Conservation (phyloP, 2,888 invertebrate species). For the Xestoiulus laeticollis region DNA sequence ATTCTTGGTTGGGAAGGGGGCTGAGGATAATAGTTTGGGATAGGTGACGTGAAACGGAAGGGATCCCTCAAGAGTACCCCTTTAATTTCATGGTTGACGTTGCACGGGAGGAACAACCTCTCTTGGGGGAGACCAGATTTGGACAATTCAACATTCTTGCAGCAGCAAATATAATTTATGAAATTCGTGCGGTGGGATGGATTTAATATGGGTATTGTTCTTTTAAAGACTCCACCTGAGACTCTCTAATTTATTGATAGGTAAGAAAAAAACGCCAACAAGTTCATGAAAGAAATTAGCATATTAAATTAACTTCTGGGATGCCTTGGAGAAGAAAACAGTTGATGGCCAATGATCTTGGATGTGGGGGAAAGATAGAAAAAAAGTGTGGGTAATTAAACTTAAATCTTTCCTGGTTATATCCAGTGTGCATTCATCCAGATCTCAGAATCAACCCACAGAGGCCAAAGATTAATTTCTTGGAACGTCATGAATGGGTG, state of each 20-base stretch:
- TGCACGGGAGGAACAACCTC: constrained; percentile 37
- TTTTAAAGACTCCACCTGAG: constrained; percentile 16
- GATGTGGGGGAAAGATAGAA: not conserved
- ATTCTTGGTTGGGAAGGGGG: not conserved
- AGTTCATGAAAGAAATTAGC: constrained; percentile 25
- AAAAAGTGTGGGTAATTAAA: constrained; percentile 22
- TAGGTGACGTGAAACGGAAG: constrained; percentile 37
- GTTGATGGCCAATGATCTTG: not conserved
- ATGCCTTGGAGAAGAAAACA: constrained; percentile 21
- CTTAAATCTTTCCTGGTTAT: not conserved
- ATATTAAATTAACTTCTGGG: constrained; percentile 18
- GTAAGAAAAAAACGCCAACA: not conserved
- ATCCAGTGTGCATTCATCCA: constrained; percentile 2
- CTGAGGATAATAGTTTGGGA: constrained; percentile 8
- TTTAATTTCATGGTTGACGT: constrained; percentile 34
- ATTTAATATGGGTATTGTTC: constrained; percentile 37
- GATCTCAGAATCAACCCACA: not conserved
- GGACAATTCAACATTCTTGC: not conserved
- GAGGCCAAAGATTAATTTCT: constrained; percentile 34
- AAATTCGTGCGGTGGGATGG: not conserved
- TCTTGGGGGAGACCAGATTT: constrained; percentile 16
- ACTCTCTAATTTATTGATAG: not conserved
- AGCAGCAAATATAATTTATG: not conserved
- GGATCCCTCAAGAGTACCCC: constrained; percentile 37
- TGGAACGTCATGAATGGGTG: constrained; percentile 1